Percentiles rank a stretch among this genome's conserved stretches.
phyloP scores from a whole-genome alignment of 2,888 invertebrate species.

The Ochropacha duplaris region DNA sequence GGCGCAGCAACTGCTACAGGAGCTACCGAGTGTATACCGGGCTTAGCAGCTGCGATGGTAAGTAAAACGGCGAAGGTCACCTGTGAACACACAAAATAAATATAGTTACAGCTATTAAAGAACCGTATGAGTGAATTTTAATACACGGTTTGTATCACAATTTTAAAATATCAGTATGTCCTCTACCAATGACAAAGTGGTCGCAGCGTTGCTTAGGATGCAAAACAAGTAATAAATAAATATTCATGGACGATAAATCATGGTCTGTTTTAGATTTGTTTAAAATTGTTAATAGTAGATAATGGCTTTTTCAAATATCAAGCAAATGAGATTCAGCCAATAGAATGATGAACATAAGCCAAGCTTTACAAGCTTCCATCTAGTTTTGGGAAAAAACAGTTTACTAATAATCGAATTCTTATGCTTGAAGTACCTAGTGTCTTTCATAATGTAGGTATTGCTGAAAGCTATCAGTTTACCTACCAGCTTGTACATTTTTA shows the following conservation, averaged over 20 bases:
- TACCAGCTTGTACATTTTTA: constrained; percentile 80
- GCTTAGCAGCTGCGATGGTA: constrained; percentile 68
- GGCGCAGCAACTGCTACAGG: constrained; percentile 26
- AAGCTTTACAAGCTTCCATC: not conserved
- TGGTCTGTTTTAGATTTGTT: not conserved
- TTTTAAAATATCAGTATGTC: not conserved
- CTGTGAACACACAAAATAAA: constrained; percentile 34
- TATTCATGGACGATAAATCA: not conserved
- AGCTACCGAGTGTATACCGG: constrained; percentile 63
- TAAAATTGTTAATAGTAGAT: not conserved
- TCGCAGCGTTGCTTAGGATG: not conserved
- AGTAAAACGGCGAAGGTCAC: constrained; percentile 62
- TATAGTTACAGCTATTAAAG: not conserved
- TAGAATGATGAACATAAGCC: no score
- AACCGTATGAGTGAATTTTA: not conserved
- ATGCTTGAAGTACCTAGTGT: no score
- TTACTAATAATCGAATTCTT: no score
- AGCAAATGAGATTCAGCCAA: no score
- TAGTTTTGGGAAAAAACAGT: no score
- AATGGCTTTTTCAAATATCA: no score
- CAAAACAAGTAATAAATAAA: not conserved
- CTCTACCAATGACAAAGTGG: not conserved
- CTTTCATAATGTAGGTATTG: no score
- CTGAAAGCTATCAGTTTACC: constrained; percentile 15
- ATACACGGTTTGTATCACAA: not conserved